Evolutionary conservation across 2,888 invertebrate species (phyloP).

Genomic region (Ennomos erosarius): DNA sequence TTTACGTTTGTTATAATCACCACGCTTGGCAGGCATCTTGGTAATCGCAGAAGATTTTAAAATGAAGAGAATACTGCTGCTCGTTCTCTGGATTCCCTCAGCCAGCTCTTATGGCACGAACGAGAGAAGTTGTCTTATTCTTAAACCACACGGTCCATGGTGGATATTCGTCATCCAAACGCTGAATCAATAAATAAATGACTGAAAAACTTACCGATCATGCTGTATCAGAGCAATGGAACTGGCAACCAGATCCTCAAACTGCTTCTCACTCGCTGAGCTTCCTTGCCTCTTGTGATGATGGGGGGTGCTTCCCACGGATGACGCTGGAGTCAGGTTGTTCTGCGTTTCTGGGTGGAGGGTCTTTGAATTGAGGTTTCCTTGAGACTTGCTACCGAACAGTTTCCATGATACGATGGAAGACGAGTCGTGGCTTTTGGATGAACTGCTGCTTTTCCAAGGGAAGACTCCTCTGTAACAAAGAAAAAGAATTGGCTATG

Average conservation of each 20-base stretch:
- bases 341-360: constrained; percentile 64
- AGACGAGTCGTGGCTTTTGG: constrained; percentile 62
- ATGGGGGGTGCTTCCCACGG: constrained; percentile 72
- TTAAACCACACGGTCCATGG: no score
- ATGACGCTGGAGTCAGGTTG: constrained; percentile 67
- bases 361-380: constrained; percentile 64
- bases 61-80: no score
- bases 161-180: background rate
- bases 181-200: background rate
- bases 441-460: constrained; percentile 76
- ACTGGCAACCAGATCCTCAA: constrained; percentile 87
- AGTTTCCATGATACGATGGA: constrained; percentile 66
- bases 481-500: constrained; percentile 32
- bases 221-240: constrained; percentile 90
- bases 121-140: no score
- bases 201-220: constrained; percentile 76
- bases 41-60: no score
- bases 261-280: constrained; percentile 82
- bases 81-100: no score
- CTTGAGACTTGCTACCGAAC: constrained; percentile 76
- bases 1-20: no score
- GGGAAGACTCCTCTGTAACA: constrained; percentile 84
- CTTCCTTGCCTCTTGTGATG: constrained; percentile 78
- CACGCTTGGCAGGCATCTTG: no score
- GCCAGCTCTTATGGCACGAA: no score